Base-by-base conservation (phyloP, 1,140 invertebrate species). In the Panulirus ornatus region DNA sequence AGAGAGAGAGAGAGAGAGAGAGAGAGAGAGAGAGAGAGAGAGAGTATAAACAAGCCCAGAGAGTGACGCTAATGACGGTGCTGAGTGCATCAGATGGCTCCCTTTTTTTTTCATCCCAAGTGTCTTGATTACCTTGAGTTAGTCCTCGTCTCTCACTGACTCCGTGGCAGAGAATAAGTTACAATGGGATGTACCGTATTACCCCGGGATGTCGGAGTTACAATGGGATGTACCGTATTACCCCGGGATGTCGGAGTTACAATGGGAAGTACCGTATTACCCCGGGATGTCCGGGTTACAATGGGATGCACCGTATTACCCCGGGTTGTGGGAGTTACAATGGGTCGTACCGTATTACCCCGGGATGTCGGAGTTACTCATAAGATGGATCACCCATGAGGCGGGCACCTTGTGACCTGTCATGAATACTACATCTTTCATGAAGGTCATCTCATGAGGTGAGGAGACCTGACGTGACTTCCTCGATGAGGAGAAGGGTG, bases 21-120 rank as follows among this genome's bases (percentile, higher is more conserved):
- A 5, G 22, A 22, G 22, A 70, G 63, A 22, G 22, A 22, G 63
- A 70, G 63, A 22, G 63, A 22, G 5, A 8, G 40, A 38, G 38
- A 5, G 73, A 9, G 22, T 38, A 44, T 76, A 76, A 76, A 76
- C 38, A 38, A 40, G 40, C 44, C 73, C 27, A 38, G 73, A 22
- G 27, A 38, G 34, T 42, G 73, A 76, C 73, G 38, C 73, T 76
- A 76, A 76, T 76, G 73, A 34, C 40, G 38, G 73, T 34, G 73
- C 34, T 76, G 73, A 76, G 73, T 38, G 73, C 73, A 76, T 76
- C 38, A 44, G 73, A 16, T 2, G 73, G 38, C 14, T 30, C 11
- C 51, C 51, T 58, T 22, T 58, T 58, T 14, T 16, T 36, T 16
- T 30, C 11, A 73, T 27, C 30, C 27, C 14, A 3, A 34, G 1